Percentiles rank a stretch among this genome's conserved stretches.
These are phyloP conservation scores for Cosmorhoe ocellata DNA, from an alignment of 2,888 invertebrate genomes.

Conservation along the genomic window DNA sequence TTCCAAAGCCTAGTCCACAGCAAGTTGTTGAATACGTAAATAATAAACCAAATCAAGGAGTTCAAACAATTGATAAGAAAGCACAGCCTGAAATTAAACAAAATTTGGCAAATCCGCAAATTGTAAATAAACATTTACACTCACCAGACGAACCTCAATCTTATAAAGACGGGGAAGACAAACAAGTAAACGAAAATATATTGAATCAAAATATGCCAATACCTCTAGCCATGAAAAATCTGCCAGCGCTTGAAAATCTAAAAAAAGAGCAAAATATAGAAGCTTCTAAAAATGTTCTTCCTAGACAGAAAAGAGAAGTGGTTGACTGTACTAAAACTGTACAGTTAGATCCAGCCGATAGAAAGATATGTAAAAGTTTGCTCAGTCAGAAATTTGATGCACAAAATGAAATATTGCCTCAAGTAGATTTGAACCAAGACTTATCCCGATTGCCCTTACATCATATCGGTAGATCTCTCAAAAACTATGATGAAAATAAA, in stretches of 20 bases:
- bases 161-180: slow-evolving; percentile 65
- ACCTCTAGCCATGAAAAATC: slow-evolving; percentile 40
- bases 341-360: slow-evolving; percentile 51
- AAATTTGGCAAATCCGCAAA: slow-evolving; percentile 16
- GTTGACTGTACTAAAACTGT: slow-evolving; percentile 60
- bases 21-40: slow-evolving; percentile 20
- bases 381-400: slow-evolving; percentile 6
- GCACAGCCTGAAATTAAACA: slow-evolving; percentile 1
- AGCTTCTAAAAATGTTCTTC: not conserved
- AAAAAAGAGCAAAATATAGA: slow-evolving; percentile 4
- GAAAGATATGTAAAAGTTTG: slow-evolving; percentile 56
- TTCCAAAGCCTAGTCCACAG: slow-evolving; percentile 11
- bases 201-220: slow-evolving; percentile 52
- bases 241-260: slow-evolving; percentile 11
- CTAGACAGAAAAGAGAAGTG: slow-evolving; percentile 62
- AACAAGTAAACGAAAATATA: slow-evolving; percentile 37
- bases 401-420: not conserved
- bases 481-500: slow-evolving; percentile 53
- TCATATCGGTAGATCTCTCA: slow-evolving; percentile 62
- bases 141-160: slow-evolving; percentile 68
- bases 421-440: slow-evolving; percentile 46
- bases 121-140: slow-evolving; percentile 48
- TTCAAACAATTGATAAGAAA: not conserved
- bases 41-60: slow-evolving; percentile 11
- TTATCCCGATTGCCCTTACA: slow-evolving; percentile 54